phyloP scores from a whole-genome alignment of 2,888 invertebrate species.

The Dorcus parallelipipedus region DNA sequence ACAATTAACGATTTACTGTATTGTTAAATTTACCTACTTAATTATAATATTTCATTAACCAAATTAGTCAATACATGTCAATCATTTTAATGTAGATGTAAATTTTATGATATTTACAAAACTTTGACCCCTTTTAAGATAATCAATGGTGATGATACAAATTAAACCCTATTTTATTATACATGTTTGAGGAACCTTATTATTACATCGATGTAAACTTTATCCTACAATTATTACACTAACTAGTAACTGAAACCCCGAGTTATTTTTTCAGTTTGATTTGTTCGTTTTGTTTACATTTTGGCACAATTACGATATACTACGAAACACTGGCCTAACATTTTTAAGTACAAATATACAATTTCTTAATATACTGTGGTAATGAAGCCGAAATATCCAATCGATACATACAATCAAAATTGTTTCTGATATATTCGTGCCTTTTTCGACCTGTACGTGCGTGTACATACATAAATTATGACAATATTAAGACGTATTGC shows the following conservation, averaged over 20 bases:
- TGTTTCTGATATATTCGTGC: slow-evolving; percentile 23
- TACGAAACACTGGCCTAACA: background rate
- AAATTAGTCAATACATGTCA: slow-evolving; percentile 3
- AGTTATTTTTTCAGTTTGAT: slow-evolving; percentile 1
- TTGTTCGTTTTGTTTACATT: slow-evolving; percentile 1
- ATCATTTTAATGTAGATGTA: slow-evolving; percentile 6
- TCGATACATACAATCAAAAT: slow-evolving; percentile 10
- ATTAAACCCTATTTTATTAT: slow-evolving; percentile 6
- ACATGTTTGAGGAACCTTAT: background rate
- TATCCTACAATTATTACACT: background rate
- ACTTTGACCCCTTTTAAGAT: background rate
- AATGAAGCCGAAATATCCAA: too few relatives aligned
- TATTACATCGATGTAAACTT: background rate
- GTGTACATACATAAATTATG: slow-evolving; percentile 10
- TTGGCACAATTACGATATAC: slow-evolving; percentile 14
- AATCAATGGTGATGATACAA: too few relatives aligned
- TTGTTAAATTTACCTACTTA: too few relatives aligned
- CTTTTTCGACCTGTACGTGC: slow-evolving; percentile 30
- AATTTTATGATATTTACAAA: slow-evolving; percentile 3
- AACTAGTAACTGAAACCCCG: background rate
- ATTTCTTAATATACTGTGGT: too few relatives aligned
- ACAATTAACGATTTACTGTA: too few relatives aligned
- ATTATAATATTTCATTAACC: background rate
- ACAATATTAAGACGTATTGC: slow-evolving; percentile 38
- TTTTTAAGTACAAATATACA: slow-evolving; percentile 30